Evolutionary conservation across 2,113 vertebrate species (phyloP).

Genomic region (Ptilonorhynchus violaceus): DNA sequence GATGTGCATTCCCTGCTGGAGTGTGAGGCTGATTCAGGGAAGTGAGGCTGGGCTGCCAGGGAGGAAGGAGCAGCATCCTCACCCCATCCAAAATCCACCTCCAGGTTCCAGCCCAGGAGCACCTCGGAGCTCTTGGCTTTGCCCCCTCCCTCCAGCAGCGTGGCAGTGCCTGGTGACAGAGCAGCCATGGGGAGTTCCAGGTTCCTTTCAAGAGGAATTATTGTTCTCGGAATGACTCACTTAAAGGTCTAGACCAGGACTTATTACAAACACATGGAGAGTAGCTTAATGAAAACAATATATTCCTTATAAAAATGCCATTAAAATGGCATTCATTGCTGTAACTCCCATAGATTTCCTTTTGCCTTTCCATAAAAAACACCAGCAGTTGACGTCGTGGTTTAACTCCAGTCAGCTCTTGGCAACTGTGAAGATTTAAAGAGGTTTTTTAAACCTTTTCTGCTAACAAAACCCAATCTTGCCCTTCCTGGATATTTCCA

Average conservation of each 20-base stretch:
- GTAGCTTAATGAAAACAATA: not conserved
- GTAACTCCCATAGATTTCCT: not conserved
- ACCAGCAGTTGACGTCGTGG: not conserved
- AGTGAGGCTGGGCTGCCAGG: not conserved
- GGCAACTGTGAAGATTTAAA: not conserved
- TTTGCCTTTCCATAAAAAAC: not conserved
- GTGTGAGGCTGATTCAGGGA: too few relatives aligned
- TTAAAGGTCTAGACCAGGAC: not conserved
- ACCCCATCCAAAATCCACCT: not conserved
- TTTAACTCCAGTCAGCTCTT: not conserved
- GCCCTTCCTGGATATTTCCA: not conserved
- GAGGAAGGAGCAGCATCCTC: not conserved
- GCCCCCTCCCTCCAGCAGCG: not conserved
- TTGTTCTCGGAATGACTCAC: not conserved
- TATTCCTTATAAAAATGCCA: not conserved
- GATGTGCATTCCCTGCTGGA: rapidly evolving
- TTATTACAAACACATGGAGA: not conserved
- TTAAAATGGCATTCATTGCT: not conserved
- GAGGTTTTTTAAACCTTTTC: not conserved
- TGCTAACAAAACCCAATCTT: not conserved
- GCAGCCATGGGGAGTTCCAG: not conserved
- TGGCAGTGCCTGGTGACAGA: not conserved
- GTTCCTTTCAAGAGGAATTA: not conserved
- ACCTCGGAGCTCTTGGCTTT: not conserved
- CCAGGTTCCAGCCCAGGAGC: not conserved